Conservation (phyloP, 2,888 invertebrate species). For the Tiphia femorata region DNA sequence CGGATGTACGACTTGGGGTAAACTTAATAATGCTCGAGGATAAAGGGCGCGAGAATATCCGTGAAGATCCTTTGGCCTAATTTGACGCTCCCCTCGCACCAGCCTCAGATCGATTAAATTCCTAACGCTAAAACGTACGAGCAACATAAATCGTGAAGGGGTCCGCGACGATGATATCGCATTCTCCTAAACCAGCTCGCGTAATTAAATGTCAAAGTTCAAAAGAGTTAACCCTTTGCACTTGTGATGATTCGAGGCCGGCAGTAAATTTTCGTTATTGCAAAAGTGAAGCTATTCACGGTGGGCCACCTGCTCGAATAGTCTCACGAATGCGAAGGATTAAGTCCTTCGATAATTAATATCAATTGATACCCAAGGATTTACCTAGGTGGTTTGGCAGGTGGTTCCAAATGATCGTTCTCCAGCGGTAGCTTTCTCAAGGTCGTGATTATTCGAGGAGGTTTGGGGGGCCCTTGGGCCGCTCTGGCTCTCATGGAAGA, state of each 20-base stretch:
- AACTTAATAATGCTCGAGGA: conserved; percentile 42
- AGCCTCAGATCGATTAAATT: conserved; percentile 29
- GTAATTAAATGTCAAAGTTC: too few species aligned
- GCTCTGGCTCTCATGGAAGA: conserved; percentile 49
- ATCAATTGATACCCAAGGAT: too few species aligned
- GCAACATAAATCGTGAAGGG: not conserved
- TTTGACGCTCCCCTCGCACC: conserved; percentile 18
- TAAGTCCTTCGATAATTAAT: too few species aligned
- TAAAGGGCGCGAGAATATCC: conserved; percentile 17
- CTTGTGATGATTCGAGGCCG: too few species aligned
- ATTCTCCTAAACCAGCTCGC: too few species aligned
- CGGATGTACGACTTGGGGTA: conserved; percentile 31
- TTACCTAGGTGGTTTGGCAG: conserved; percentile 58
- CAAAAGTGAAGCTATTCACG: too few species aligned
- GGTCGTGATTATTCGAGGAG: conserved; percentile 59
- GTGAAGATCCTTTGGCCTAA: conserved; percentile 18
- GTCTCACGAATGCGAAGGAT: too few species aligned
- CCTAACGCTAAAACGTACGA: conserved; percentile 5
- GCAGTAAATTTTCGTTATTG: too few species aligned
- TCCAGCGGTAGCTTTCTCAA: conserved; percentile 53
- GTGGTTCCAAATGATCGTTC: conserved; percentile 46
- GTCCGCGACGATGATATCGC: too few species aligned
- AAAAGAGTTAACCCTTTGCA: too few species aligned
- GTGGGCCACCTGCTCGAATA: too few species aligned
- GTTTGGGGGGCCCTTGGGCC: conserved; percentile 57